Base-by-base conservation (phyloP, 2,797 vertebrate genomes). In the Coregonus suidteri region DNA sequence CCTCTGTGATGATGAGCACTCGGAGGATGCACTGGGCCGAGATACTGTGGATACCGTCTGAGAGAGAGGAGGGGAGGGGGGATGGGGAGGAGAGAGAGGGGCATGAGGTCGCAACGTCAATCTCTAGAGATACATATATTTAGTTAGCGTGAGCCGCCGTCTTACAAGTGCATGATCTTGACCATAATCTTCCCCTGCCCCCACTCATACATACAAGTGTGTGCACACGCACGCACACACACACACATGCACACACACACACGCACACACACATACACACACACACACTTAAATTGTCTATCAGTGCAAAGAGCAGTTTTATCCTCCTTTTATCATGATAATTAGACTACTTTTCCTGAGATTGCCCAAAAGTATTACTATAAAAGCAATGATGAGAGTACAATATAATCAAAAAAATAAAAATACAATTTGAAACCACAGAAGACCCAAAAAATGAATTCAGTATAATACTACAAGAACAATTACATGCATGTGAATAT, bases 1-100 rank as follows among this genome's bases (percentile, higher is more conserved):
- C 96, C 90, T 99, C 98, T 0, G 98, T 99, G 93, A 99, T 99
- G 94, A 99, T 97, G 86, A 97, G 93, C 78, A 99, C 97, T 0
- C 95, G 95, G 73, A 99, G 94, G 69, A 98, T 90, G 0, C 98
- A 99, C 90, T 98, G 96, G 0, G 98, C 97, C 0, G 97, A 98
- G 81, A 99, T 93, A 0, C 96, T 98, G 92, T 99, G 96, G 86
- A 96, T 91, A 3, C 98, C 97, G 0, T 99, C 98, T 99, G 93
- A 37, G 74, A 52, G 72, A 47, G 20, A 15, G 18, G 68, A 16
- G 54, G 59, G 69, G 59, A 73, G 7, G 4, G 20, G 47, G 56
- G 70, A 54, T 53, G 74, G 92, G 37, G 72, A 54, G 68, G 64
- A 20, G 14, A 18, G 64, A n/a, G 62, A 47, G 73, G 59, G 74